Percentiles rank a stretch among this genome's conserved stretches.
These are phyloP conservation scores for Melitaea athalia DNA, from an alignment of 2,888 invertebrate genomes.

Conservation along the genomic window DNA sequence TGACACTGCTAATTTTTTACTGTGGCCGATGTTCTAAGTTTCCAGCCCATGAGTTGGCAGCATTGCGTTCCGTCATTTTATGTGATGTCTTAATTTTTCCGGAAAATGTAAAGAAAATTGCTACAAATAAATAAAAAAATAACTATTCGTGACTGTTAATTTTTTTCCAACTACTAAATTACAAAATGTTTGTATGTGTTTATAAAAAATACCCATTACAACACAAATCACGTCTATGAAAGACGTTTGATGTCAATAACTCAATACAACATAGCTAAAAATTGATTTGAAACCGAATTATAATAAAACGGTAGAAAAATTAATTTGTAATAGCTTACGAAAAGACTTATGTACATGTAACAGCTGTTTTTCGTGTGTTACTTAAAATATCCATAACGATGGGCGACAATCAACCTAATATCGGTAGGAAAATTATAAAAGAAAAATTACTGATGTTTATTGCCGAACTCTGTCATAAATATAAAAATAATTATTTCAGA, in stretches of 20 bases:
- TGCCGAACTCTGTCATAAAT: background rate
- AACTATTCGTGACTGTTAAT: background rate
- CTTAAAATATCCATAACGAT: constrained; percentile 43
- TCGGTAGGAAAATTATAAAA: constrained; percentile 40
- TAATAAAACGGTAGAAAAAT: constrained; percentile 10
- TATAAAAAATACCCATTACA: background rate
- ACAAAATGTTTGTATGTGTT: background rate
- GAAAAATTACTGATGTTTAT: constrained; percentile 18
- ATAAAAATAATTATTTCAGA: constrained; percentile 69
- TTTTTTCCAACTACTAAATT: background rate
- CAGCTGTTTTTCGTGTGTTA: no score
- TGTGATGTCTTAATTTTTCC: constrained; percentile 18
- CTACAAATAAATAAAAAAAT: background rate
- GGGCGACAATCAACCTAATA: constrained; percentile 56
- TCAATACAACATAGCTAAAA: constrained; percentile 4
- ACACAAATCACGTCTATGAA: background rate
- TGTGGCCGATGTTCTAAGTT: no score
- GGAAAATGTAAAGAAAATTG: constrained; percentile 24
- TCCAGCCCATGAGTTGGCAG: no score
- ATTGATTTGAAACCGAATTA: constrained; percentile 15
- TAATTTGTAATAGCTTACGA: background rate
- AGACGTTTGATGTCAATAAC: background rate
- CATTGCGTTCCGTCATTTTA: constrained; percentile 1
- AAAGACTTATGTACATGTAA: no score
- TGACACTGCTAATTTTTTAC: no score